Conservation (phyloP, 2,113 vertebrate genomes). For the Ptilonorhynchus violaceus region DNA sequence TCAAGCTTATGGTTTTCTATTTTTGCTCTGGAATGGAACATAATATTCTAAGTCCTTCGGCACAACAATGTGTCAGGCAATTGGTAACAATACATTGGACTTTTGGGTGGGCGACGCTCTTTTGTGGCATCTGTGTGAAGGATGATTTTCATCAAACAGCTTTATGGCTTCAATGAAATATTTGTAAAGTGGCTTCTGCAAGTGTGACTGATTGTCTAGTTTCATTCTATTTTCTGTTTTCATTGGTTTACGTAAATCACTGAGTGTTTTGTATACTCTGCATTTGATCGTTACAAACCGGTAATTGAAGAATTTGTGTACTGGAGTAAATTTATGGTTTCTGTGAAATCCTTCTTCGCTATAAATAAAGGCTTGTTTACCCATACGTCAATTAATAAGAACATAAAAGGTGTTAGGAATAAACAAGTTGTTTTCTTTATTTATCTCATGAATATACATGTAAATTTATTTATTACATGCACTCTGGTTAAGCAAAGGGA, state of each 20-base stretch:
- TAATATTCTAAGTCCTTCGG: background rate
- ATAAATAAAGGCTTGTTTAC: slow-evolving; percentile 18
- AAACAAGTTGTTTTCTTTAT: background rate
- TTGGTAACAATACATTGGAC: background rate
- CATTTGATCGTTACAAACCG: background rate
- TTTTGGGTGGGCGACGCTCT: background rate
- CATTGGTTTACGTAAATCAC: slow-evolving; percentile 15
- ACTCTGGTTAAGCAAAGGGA: background rate
- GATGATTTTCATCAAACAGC: slow-evolving; percentile 31
- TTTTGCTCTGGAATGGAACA: slow-evolving; percentile 48
- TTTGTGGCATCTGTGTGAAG: slow-evolving; percentile 11
- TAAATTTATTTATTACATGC: background rate
- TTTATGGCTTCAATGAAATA: slow-evolving; percentile 3
- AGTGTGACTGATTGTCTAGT: background rate
- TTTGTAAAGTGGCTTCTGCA: slow-evolving; percentile 18
- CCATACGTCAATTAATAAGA: background rate
- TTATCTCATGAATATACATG: background rate
- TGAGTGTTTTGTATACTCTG: background rate
- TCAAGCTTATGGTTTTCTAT: slow-evolving; percentile 21
- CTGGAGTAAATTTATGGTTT: background rate
- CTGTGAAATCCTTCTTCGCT: slow-evolving; percentile 7
- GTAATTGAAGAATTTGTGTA: background rate
- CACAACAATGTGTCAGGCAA: slow-evolving; percentile 1
- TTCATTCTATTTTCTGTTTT: slow-evolving; percentile 22
- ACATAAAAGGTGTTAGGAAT: slow-evolving; percentile 10